A percentile compares a stretch with the other conserved stretches of the same genome.
Evolutionary conservation across 2,888 invertebrate genomes (phyloP).

Genomic region (Melitaea athalia): DNA sequence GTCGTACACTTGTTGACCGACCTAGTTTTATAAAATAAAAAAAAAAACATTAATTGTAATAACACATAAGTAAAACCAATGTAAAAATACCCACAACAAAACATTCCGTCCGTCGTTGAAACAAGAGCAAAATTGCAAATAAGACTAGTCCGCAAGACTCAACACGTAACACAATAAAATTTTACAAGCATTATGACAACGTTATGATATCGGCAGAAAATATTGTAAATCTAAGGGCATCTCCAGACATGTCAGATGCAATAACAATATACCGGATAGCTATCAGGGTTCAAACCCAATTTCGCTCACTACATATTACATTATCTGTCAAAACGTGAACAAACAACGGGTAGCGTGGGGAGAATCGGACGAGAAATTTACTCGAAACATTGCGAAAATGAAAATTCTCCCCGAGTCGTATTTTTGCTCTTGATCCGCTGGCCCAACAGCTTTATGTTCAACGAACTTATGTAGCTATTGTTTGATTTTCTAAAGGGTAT

Average conservation of each 20-base stretch:
- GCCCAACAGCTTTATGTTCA: conserved; percentile 13
- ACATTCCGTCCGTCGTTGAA: background rate
- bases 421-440: conserved; percentile 13
- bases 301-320: conserved; percentile 63
- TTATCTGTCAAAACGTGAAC: conserved; percentile 64
- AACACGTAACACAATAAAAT: conserved; percentile 13
- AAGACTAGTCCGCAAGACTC: conserved; percentile 1
- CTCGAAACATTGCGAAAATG: conserved; percentile 45
- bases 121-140: background rate
- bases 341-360: conserved; percentile 44
- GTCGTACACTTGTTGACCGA: no score
- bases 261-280: conserved; percentile 48
- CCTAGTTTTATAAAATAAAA: no score
- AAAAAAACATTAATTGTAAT: no score
- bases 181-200: conserved; percentile 21
- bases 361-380: conserved; percentile 43
- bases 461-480: conserved; percentile 2
- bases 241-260: conserved; percentile 48
- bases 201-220: conserved; percentile 17
- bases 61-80: no score
- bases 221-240: conserved; percentile 30
- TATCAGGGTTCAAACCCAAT: conserved; percentile 55
- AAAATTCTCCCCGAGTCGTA: conserved; percentile 37
- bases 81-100: background rate
- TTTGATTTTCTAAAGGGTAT: conserved; percentile 7